phyloP scores from a whole-genome alignment of 2,797 vertebrate genomes.

The Melanotaenia nigrans region DNA sequence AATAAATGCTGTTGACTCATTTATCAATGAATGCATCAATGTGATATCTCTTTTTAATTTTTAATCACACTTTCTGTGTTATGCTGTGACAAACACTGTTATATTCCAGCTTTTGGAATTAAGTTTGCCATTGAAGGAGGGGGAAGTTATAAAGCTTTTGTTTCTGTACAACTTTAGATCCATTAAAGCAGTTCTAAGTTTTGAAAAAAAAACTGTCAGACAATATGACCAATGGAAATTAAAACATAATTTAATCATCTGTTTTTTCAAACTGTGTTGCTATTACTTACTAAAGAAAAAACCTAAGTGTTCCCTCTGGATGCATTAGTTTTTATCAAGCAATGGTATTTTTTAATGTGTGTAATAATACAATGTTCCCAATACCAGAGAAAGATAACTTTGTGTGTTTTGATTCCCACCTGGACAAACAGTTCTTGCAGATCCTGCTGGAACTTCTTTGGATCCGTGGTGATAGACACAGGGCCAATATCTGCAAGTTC shows the following conservation, averaged over 20 bases:
- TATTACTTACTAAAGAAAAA: slow-evolving; percentile 5
- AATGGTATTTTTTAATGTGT: background rate
- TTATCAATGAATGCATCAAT: background rate
- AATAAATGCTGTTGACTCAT: background rate
- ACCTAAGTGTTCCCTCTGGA: background rate
- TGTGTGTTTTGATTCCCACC: slow-evolving; percentile 78
- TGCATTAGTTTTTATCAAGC: slow-evolving; percentile 9
- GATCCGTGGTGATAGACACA: slow-evolving; percentile 90
- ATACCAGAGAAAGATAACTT: slow-evolving; percentile 7
- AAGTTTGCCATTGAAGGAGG: background rate
- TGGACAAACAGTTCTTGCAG: slow-evolving; percentile 94
- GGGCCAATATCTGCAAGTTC: slow-evolving; percentile 89
- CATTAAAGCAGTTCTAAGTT: slow-evolving; percentile 1
- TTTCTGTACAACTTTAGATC: slow-evolving; percentile 2
- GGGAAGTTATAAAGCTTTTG: background rate
- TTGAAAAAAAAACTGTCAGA: background rate
- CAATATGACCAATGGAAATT: background rate
- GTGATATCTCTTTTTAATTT: slow-evolving; percentile 1
- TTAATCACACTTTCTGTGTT: background rate
- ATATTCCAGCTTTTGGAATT: background rate
- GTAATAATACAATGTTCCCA: slow-evolving; percentile 1
- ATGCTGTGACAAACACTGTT: background rate
- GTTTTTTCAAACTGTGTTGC: background rate
- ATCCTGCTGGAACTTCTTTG: slow-evolving; percentile 89
- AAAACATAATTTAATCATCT: background rate